Evolutionary conservation across 2,797 vertebrate genomes (phyloP).

Genomic region (Mormyrops boulengeri): DNA sequence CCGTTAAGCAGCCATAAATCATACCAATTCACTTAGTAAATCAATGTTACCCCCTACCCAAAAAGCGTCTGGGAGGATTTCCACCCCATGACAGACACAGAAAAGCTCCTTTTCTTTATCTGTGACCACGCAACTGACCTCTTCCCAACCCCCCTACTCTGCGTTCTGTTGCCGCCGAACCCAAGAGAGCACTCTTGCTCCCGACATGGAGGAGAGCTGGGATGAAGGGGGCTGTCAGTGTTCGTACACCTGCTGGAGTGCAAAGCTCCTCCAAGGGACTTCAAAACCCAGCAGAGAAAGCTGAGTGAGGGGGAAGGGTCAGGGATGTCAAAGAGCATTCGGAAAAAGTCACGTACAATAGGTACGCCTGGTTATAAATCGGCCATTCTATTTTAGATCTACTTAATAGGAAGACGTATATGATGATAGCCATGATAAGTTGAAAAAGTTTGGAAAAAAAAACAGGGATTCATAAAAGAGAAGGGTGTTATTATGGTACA

Average conservation of each 20-base stretch:
- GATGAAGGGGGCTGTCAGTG: conserved; percentile 44
- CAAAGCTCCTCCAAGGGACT: conserved; percentile 27
- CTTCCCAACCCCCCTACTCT: conserved; percentile 36
- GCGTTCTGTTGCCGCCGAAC: conserved; percentile 37
- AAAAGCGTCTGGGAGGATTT: neutral
- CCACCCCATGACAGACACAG: neutral
- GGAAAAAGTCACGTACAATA: neutral
- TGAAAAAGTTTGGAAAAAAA: neutral
- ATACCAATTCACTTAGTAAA: conserved; percentile 12
- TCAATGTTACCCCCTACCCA: neutral
- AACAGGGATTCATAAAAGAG: neutral
- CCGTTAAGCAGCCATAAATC: conserved; percentile 1
- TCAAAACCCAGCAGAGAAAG: conserved; percentile 32
- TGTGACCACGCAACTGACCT: conserved; percentile 36
- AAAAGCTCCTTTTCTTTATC: neutral
- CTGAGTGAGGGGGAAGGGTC: conserved; percentile 14
- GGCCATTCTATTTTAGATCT: neutral
- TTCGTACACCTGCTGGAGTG: conserved; percentile 55
- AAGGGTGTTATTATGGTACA: neutral
- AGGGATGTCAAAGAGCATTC: neutral
- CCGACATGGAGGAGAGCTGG: conserved; percentile 48
- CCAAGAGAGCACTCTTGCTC: conserved; percentile 39
- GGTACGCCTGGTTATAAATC: neutral
- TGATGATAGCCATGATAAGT: neutral
- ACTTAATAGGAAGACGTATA: neutral